A percentile compares a stretch with the other conserved stretches of the same genome.
Evolutionary conservation across 2,113 vertebrate genomes (phyloP).

Genomic region (Ibidorhyncha struthersii): DNA sequence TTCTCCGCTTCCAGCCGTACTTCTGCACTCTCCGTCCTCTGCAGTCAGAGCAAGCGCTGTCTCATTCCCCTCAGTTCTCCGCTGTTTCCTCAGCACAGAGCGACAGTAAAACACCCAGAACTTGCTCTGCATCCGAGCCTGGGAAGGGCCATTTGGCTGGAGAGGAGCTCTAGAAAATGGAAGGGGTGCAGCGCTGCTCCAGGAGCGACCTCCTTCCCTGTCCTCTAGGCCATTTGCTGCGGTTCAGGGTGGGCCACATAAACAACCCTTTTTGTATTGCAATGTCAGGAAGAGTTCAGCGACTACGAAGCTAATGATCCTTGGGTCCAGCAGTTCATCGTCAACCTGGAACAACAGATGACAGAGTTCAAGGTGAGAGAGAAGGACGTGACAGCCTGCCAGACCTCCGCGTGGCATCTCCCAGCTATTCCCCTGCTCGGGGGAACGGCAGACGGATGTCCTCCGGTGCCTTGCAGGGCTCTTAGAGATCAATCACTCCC

Average conservation of each 20-base stretch:
- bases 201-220: not conserved
- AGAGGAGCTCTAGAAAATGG: not conserved
- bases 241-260: not conserved
- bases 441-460: not conserved
- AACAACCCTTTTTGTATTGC: not conserved
- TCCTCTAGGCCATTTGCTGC: fast-evolving
- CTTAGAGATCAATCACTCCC: not conserved
- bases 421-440: not conserved
- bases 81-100: not conserved
- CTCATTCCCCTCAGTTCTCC: not conserved
- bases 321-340: conserved; percentile 97
- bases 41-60: not conserved
- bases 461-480: not conserved
- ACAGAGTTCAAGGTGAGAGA: conserved; percentile 92
- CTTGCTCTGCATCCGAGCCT: not conserved
- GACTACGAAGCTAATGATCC: conserved; percentile 98
- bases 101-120: not conserved
- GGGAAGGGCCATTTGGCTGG: not conserved
- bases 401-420: fast-evolving
- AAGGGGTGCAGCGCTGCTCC: not conserved
- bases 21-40: not conserved
- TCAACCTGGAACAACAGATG: conserved; percentile 97
- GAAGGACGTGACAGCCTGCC: not conserved
- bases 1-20: not conserved
- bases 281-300: conserved; percentile 92